Conservation (phyloP, 2,797 vertebrate species). For the Trichosurus vulpecula region DNA sequence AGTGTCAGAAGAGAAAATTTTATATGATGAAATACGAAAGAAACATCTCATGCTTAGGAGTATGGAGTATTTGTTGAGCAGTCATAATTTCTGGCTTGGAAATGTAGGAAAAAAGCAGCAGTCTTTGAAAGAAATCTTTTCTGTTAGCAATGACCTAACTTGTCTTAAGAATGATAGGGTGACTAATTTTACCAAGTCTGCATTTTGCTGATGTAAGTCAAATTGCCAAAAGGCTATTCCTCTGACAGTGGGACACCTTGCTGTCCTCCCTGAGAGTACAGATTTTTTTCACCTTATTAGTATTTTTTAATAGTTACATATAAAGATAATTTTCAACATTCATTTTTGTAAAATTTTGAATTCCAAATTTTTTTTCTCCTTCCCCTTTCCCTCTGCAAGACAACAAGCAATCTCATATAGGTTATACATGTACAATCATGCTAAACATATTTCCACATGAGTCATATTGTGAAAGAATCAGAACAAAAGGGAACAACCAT, state of each 20-base stretch:
- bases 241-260: not conserved
- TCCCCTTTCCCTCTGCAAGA: too few relatives aligned
- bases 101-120: not conserved
- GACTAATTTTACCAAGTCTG: conserved; percentile 15
- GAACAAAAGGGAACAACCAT: too few relatives aligned
- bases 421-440: too few relatives aligned
- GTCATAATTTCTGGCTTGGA: not conserved
- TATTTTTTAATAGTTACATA: too few relatives aligned
- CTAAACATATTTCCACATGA: too few relatives aligned
- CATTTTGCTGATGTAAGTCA: conserved; percentile 9
- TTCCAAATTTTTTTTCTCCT: too few relatives aligned
- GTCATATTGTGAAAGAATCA: too few relatives aligned
- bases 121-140: not conserved
- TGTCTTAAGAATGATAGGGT: not conserved
- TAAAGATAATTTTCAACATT: too few relatives aligned
- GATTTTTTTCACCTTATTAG: too few relatives aligned
- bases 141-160: not conserved
- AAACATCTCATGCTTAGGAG: not conserved
- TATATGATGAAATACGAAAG: not conserved
- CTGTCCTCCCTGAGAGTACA: not conserved
- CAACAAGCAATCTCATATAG: too few relatives aligned
- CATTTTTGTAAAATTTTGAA: too few relatives aligned
- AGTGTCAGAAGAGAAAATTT: not conserved
- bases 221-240: not conserved
- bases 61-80: not conserved